Evolutionary conservation across 2,888 invertebrate species (phyloP).

Genomic region (Dolichopus griseipennis): DNA sequence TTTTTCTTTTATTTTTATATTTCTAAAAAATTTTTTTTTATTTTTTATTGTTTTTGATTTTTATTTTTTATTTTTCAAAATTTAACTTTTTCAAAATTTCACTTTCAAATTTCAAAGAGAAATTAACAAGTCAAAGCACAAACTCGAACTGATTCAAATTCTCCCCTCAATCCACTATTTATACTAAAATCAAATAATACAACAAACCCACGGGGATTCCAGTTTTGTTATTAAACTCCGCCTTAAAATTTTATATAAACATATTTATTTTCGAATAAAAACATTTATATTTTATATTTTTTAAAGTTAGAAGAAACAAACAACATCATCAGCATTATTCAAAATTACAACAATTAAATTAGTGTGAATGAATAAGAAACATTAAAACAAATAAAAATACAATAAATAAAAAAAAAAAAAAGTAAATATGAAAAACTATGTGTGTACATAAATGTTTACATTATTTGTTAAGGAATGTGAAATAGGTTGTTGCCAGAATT

Average conservation of each 20-base stretch:
- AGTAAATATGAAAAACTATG: not conserved
- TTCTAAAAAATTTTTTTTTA: not conserved
- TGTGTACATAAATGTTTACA: not conserved
- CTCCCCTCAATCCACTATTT: slow-evolving; percentile 14
- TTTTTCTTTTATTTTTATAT: slow-evolving; percentile 4
- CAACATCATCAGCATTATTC: not conserved
- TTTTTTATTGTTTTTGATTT: no score
- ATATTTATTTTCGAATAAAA: not conserved
- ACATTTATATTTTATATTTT: not conserved
- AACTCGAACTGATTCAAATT: slow-evolving; percentile 12
- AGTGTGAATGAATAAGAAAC: not conserved
- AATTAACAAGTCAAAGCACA: not conserved
- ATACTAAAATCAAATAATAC: slow-evolving; percentile 5
- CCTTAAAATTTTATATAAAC: slow-evolving; percentile 2
- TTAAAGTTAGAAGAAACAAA: not conserved
- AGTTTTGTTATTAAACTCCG: not conserved
- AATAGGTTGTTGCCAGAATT: slow-evolving; percentile 1
- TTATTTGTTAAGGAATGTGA: not conserved
- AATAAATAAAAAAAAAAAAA: not conserved
- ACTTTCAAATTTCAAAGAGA: not conserved
- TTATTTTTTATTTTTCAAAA: no score
- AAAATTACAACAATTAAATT: not conserved
- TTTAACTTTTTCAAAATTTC: not conserved
- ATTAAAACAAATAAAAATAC: not conserved
- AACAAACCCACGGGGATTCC: not conserved